Base-by-base conservation (phyloP, 2,888 invertebrate genomes). In the Drosophila austrosaltans region DNA sequence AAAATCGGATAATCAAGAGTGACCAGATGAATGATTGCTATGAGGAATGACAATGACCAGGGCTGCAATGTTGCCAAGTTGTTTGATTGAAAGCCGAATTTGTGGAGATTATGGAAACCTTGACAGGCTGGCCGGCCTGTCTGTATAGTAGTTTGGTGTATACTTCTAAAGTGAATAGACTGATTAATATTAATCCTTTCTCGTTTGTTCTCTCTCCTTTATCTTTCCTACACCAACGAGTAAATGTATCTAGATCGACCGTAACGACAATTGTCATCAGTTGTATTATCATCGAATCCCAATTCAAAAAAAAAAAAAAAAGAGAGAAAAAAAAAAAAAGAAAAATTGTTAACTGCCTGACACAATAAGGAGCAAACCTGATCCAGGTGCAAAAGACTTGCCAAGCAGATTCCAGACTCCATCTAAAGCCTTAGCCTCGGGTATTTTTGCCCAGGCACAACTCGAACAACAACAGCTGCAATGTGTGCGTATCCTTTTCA, bases 261-360 rank as follows among this genome's bases (percentile, higher is more conserved):
- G 58, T 81, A 83, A 81, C 79, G 79, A 83, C 87, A 78, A 73
- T 72, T 83, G 84, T 83, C 83, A 84, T 82, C 87, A 80, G 69
- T 58, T 72, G 74, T 64, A 76, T 81, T 86, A 80, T 81, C 76
- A 66, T 25, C 48, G 25, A 48, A 25, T 48, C 7, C 48, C 48
- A 48, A 25, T 25, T 25, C 22, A 20, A 48, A 48, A 48, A 22
- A 8, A 22, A 48, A 48, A 48, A 30, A 3, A 8, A 22, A 48
- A 48, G 22, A 30, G 2, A 69, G 68, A 22, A 2, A 53, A 53
- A 25, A 36, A 4, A 66, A 69, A 20, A 39, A 4, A 66, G 72
- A 72, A 77, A 71, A 65, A 83, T 82, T 81, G 79, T 70, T 73
- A 85, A 82, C 83, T 75, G 56, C 53, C 63, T 53, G 56, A 40